Percentiles rank a stretch among this genome's conserved stretches.
Evolutionary conservation across 2,113 vertebrate genomes (phyloP).

Genomic region (Corythaixoides concolor): DNA sequence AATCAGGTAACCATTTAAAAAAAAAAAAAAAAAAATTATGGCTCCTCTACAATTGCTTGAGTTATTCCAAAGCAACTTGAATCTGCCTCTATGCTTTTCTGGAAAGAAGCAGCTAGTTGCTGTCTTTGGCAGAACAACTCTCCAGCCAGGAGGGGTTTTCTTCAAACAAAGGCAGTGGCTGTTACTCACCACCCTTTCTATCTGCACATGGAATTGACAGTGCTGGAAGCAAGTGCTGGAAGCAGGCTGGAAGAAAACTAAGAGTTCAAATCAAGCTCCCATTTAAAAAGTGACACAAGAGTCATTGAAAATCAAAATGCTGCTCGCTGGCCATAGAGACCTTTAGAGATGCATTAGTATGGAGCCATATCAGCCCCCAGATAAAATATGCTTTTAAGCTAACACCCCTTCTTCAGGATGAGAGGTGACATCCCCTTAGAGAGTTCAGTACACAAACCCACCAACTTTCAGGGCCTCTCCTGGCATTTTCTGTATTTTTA

Average conservation of each 20-base stretch:
- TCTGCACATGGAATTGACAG: background rate
- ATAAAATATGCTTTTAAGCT: background rate
- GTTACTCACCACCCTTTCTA: background rate
- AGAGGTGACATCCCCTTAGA: background rate
- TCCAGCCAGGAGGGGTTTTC: background rate
- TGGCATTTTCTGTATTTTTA: constrained; percentile 35
- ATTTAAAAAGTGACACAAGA: background rate
- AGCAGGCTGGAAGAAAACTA: background rate
- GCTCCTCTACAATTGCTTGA: background rate
- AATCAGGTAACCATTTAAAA: background rate
- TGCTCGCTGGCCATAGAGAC: background rate
- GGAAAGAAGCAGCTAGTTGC: background rate
- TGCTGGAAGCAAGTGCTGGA: too few relatives aligned
- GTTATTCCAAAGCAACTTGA: background rate
- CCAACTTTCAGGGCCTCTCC: background rate
- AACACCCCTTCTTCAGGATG: background rate
- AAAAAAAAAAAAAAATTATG: background rate
- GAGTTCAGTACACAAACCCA: background rate
- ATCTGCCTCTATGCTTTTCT: background rate
- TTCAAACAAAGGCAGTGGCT: background rate
- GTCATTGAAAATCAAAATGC: background rate
- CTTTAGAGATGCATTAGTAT: background rate
- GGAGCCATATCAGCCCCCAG: background rate
- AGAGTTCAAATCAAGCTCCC: background rate
- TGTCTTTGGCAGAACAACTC: background rate